phyloP scores from a whole-genome alignment of 1,140 invertebrate species.

The Atta colombica region DNA sequence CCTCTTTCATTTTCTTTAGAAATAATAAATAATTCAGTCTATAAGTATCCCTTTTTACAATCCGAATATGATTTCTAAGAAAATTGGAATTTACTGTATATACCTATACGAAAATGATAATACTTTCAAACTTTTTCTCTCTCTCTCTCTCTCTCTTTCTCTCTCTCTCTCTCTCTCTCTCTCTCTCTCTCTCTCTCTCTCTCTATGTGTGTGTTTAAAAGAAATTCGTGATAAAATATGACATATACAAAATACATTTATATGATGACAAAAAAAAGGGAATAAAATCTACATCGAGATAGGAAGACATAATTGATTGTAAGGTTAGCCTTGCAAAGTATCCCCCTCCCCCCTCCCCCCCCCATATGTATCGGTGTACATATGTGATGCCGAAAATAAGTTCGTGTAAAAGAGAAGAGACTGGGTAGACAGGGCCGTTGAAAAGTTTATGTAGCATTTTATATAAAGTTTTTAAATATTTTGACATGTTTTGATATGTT shows the following conservation, averaged over 20 bases:
- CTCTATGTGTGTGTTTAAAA: too few relatives aligned
- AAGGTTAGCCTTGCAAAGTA: constrained; percentile 16
- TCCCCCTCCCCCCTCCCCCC: not conserved
- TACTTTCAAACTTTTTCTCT: not conserved
- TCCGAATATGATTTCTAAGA: not conserved
- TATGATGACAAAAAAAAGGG: not conserved
- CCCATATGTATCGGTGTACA: not conserved
- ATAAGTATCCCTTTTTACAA: not conserved
- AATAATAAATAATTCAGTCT: not conserved
- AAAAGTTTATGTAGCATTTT: constrained; percentile 25
- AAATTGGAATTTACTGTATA: not conserved
- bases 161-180: not conserved
- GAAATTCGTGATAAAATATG: not conserved
- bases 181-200: not conserved
- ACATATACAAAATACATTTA: not conserved
- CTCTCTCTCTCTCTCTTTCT: not conserved
- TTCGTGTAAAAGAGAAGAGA: constrained; percentile 42
- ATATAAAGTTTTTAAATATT: constrained; percentile 35
- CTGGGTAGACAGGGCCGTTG: not conserved
- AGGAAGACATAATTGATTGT: not conserved
- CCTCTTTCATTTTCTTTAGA: not conserved
- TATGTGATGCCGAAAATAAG: constrained; percentile 42
- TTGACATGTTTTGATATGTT: not conserved
- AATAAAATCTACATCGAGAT: not conserved
- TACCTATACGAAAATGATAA: not conserved